Conservation (phyloP, 2,888 invertebrate genomes). For the Heliconius aoede region DNA sequence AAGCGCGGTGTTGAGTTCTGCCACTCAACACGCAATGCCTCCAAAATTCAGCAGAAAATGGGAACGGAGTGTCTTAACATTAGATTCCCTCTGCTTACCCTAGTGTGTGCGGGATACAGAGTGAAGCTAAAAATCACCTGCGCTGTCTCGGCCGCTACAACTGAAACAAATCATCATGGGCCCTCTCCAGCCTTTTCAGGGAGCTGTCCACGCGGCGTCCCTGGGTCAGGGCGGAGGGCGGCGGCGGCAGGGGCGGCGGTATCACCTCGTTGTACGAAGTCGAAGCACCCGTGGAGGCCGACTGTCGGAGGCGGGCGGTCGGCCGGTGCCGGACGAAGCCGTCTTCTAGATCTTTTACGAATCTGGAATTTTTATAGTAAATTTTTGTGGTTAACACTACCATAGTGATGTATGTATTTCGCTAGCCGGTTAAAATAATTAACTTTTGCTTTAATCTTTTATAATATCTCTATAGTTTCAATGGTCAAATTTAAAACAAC, state of each 20-base stretch:
- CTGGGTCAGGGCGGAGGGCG: slow-evolving; percentile 89
- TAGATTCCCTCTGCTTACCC: too few species aligned
- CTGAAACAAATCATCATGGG: slow-evolving; percentile 95
- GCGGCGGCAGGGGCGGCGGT: slow-evolving; percentile 81
- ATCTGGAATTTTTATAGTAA: slow-evolving; percentile 67
- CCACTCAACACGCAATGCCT: too few species aligned
- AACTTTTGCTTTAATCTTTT: too few species aligned
- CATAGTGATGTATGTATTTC: too few species aligned
- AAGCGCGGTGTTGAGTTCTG: too few species aligned
- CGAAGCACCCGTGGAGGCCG: slow-evolving; percentile 79
- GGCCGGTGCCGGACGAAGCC: slow-evolving; percentile 82
- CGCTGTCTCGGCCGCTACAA: slow-evolving; percentile 89
- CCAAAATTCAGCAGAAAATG: too few species aligned
- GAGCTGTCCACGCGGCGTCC: slow-evolving; percentile 91
- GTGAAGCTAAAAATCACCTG: too few species aligned
- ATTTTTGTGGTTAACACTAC: not conserved
- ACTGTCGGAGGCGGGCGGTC: slow-evolving; percentile 83
- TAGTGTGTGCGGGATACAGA: too few species aligned
- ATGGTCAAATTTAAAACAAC: too few species aligned
- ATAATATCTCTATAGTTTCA: too few species aligned
- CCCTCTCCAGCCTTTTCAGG: slow-evolving; percentile 90
- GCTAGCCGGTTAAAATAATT: too few species aligned
- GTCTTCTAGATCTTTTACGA: slow-evolving; percentile 81
- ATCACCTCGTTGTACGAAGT: slow-evolving; percentile 77
- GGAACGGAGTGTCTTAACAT: too few species aligned